phyloP scores from a whole-genome alignment of 2,113 vertebrate species.

The Antechinus flavipes region DNA sequence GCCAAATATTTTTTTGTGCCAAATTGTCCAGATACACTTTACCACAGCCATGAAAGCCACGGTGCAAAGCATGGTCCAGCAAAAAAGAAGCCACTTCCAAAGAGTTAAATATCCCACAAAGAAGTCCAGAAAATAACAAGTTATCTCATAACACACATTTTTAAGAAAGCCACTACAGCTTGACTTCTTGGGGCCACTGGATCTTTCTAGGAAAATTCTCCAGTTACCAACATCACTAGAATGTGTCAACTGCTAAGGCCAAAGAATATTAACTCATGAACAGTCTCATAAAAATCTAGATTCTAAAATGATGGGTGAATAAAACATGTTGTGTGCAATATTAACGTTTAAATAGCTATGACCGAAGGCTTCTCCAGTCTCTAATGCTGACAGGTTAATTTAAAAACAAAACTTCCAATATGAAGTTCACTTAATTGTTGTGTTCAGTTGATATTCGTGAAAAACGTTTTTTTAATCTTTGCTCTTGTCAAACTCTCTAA shows the following conservation, averaged over 20 bases:
- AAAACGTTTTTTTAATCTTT: conserved; percentile 27
- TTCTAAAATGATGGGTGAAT: conserved; percentile 39
- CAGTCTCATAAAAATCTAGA: conserved; percentile 2
- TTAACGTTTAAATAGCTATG: conserved; percentile 39
- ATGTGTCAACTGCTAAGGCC: conserved; percentile 34
- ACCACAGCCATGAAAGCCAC: conserved; percentile 83
- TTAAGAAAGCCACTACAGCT: conserved; percentile 53
- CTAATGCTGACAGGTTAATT: conserved; percentile 31
- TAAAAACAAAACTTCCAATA: conserved; percentile 8
- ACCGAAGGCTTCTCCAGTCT: conserved; percentile 16
- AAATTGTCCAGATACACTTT: conserved; percentile 61
- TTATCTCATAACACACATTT: conserved; percentile 46
- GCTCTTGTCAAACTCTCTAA: conserved; percentile 1
- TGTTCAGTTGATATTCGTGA: conserved; percentile 12
- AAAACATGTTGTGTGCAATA: conserved; percentile 6
- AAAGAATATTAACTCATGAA: conserved; percentile 60
- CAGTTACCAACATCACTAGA: conserved; percentile 34
- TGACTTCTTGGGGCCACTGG: not conserved
- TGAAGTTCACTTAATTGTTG: conserved; percentile 3
- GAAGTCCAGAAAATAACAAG: conserved; percentile 67
- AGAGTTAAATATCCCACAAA: conserved; percentile 61
- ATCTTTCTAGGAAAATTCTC: not conserved
- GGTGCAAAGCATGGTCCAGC: conserved; percentile 71
- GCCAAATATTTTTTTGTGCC: conserved; percentile 62
- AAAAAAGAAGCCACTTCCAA: conserved; percentile 78